Conservation (phyloP, 2,113 vertebrate species). For the Passer montanus region DNA sequence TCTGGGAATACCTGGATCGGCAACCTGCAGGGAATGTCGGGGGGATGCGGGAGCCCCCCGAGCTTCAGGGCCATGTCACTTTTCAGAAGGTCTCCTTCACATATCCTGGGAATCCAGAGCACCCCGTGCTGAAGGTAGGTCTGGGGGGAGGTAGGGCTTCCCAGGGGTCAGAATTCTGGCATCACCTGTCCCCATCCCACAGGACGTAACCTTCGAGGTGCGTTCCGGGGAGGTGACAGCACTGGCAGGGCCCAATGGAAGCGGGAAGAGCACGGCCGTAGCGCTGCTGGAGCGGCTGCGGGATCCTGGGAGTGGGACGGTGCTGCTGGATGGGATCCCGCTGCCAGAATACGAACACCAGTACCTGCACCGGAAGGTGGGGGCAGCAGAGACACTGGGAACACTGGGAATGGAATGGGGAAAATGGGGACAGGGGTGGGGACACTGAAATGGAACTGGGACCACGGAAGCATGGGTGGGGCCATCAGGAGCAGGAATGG, state of each 20-base stretch:
- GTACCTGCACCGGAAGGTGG: background rate
- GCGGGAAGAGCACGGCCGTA: background rate
- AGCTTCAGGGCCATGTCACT: background rate
- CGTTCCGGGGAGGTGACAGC: background rate
- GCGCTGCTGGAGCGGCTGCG: background rate
- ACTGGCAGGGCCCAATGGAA: background rate
- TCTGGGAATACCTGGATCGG: background rate
- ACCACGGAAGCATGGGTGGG: background rate
- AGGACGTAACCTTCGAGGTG: background rate
- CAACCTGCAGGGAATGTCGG: accelerated
- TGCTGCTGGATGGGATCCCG: background rate
- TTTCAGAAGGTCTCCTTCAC: background rate
- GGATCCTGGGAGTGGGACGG: background rate
- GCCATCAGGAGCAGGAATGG: background rate
- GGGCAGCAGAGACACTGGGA: background rate
- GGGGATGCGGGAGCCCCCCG: accelerated
- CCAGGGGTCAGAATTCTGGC: background rate
- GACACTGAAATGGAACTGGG: background rate
- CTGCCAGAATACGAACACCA: background rate
- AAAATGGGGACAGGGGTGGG: too few species aligned
- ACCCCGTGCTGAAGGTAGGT: background rate
- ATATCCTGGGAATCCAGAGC: background rate
- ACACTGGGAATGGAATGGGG: background rate
- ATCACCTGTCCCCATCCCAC: background rate
- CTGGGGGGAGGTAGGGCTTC: background rate